These are phyloP conservation scores for Trichechus manatus DNA, from an alignment of 2,113 vertebrate genomes.

Conservation along the genomic window DNA sequence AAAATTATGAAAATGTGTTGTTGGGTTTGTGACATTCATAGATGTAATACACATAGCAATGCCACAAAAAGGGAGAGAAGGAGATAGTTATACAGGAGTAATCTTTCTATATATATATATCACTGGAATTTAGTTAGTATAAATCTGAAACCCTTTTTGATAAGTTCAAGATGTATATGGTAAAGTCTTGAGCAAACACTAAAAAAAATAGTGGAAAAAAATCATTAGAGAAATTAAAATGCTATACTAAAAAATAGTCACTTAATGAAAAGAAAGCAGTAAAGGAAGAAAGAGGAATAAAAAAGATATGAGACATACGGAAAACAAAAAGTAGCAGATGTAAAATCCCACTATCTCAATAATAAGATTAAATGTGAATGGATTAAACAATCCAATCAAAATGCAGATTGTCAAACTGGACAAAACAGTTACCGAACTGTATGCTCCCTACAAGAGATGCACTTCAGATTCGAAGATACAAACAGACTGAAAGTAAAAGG, in stretches of 20 bases:
- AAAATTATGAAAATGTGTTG: no score
- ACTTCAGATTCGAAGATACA: background rate
- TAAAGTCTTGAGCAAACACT: background rate
- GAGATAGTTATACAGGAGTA: no score
- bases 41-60: no score
- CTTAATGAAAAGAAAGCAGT: background rate
- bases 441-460: background rate
- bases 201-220: background rate
- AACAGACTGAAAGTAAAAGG: background rate
- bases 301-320: background rate
- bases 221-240: background rate
- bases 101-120: no score
- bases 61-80: no score
- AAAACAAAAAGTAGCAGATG: background rate
- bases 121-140: no score
- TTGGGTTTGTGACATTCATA: no score
- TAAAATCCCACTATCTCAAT: background rate
- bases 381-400: background rate
- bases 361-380: background rate
- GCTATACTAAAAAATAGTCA: background rate
- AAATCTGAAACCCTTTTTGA: no score
- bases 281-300: background rate
- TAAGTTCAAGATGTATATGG: background rate
- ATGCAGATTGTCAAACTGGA: background rate
- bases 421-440: background rate